Percentiles rank a stretch among this genome's conserved stretches.
Evolutionary conservation across 2,888 invertebrate species (phyloP).

Genomic region (Tipula unca): DNA sequence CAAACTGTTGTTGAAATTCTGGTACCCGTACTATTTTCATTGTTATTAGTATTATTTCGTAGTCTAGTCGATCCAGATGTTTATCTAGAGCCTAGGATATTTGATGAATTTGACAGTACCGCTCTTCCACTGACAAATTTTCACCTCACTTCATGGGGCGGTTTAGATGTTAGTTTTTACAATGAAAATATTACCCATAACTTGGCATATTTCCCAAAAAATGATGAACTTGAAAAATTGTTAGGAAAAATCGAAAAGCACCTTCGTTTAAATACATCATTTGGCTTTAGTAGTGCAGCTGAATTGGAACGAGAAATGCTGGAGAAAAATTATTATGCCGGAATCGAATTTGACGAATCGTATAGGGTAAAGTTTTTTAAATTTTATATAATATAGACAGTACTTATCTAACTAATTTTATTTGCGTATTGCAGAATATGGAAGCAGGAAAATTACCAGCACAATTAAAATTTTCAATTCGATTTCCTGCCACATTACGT

Average conservation of each 20-base stretch:
- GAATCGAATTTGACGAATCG: constrained; percentile 51
- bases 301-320: constrained; percentile 20
- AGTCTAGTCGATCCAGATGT: constrained; percentile 51
- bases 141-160: neutral
- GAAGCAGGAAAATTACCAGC: constrained; percentile 31
- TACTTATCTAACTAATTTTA: too few species aligned
- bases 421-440: neutral
- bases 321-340: constrained; percentile 38
- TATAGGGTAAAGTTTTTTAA: constrained; percentile 45
- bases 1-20: constrained; percentile 61
- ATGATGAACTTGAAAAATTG: neutral
- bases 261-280: neutral
- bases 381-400: too few species aligned
- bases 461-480: constrained; percentile 47
- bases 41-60: constrained; percentile 61
- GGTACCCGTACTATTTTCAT: constrained; percentile 55
- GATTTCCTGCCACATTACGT: constrained; percentile 58
- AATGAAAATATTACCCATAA: neutral
- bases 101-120: neutral
- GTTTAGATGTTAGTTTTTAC: neutral
- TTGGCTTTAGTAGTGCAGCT: constrained; percentile 17
- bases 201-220: neutral
- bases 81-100: constrained; percentile 23
- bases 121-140: neutral
- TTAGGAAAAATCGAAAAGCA: neutral